Conservation (phyloP, 1,140 invertebrate species). For the Drosophila seguyi region DNA sequence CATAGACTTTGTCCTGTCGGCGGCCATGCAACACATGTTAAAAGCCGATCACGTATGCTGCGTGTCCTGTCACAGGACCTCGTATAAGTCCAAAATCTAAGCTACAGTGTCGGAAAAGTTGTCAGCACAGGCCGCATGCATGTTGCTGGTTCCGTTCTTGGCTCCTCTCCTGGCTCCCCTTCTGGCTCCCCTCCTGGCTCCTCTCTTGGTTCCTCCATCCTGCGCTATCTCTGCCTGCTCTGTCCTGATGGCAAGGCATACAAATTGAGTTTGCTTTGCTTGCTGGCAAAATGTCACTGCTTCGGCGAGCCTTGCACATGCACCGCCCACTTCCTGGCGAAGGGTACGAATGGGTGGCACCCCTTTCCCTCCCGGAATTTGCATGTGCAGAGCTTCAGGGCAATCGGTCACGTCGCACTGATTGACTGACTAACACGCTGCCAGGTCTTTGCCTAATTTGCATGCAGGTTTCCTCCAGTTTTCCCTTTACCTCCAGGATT, state of each 20-base stretch:
- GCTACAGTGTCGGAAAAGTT: slow-evolving; percentile 45
- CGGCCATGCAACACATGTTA: slow-evolving; percentile 62
- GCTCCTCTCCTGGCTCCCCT: background rate
- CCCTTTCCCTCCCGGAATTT: slow-evolving; percentile 46
- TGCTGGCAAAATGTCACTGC: slow-evolving; percentile 42
- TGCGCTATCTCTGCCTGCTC: slow-evolving; percentile 22
- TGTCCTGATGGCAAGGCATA: slow-evolving; percentile 34
- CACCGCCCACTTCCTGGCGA: slow-evolving; percentile 10
- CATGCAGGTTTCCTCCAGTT: slow-evolving; percentile 2
- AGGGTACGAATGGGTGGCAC: background rate
- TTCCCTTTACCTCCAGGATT: background rate
- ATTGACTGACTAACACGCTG: slow-evolving; percentile 55
- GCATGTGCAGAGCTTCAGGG: slow-evolving; percentile 56
- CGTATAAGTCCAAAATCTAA: slow-evolving; percentile 52
- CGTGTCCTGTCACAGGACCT: slow-evolving; percentile 75
- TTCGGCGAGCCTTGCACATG: slow-evolving; percentile 18
- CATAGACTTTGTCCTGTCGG: slow-evolving; percentile 35
- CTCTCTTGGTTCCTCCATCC: background rate
- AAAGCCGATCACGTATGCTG: slow-evolving; percentile 61
- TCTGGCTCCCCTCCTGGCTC: slow-evolving; percentile 1
- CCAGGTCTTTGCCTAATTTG: slow-evolving; percentile 35
- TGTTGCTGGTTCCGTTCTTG: slow-evolving; percentile 21
- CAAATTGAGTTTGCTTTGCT: slow-evolving; percentile 72
- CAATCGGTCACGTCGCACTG: slow-evolving; percentile 44
- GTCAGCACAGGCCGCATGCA: slow-evolving; percentile 46